Base-by-base conservation (phyloP, 2,113 vertebrate species). In the Callionymus lyra region DNA sequence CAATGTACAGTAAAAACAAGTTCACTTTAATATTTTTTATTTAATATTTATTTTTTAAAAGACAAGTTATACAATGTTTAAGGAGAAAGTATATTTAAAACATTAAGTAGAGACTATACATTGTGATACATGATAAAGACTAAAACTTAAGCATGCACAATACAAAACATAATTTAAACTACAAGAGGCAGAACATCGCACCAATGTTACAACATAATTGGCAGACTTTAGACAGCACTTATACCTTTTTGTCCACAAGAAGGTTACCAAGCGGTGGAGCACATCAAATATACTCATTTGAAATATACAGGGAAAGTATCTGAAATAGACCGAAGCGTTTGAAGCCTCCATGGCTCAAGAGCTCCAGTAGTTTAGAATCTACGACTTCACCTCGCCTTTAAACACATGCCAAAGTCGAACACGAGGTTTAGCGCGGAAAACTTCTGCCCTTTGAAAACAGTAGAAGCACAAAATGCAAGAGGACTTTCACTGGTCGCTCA, bases 181-280 rank as follows among this genome's bases (percentile, higher is more conserved):
- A 87, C 87, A 83, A 87, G 83, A 86, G 74, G 75, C 80, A 41
- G 80, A 63, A 90, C 90, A 92, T 87, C 73, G 89, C 79, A 94
- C 85, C 74, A 89, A 93, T 85, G 91, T 91, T 90, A 95, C 93
- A 91, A 95, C 91, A 90, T 95, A 97, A 90, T 92, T 92, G 80
- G 92, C 93, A 86, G 92, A 92, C 82, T 98, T 95, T 86, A 97
- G 92, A 91, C 92, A 97, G 91, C 94, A 93, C 89, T 95, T 97
- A 84, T 93, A 96, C 86, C 85, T 92, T 93, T 97, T 97, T 92
- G 93, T 97, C 93, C 95, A 94, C 87, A 97, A 94, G 94, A 91
- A 94, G 87, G 87, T 96, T 87, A 98, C 93, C 89, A 98, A 93
- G 89, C 83, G 91, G 87, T 94, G 90, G 76, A 97, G 91, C 88